Percentiles rank a stretch among this genome's conserved stretches.
phyloP scores from a whole-genome alignment of 2,797 vertebrate species.

The Sciaenops ocellatus region DNA sequence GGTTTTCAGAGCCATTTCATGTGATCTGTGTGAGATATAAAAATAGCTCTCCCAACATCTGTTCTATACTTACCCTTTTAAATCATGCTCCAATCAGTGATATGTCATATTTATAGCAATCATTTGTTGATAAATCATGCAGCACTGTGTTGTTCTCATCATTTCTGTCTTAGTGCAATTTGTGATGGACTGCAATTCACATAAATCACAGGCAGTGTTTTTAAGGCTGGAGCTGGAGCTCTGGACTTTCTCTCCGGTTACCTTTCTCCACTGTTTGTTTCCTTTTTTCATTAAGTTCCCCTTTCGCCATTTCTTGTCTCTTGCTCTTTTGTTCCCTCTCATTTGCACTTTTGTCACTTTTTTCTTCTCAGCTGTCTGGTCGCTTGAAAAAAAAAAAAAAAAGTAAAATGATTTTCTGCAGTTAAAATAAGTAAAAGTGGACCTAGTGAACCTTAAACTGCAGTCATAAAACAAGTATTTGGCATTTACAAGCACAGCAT shows the following conservation, averaged over 20 bases:
- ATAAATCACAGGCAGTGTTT: slow-evolving; percentile 36
- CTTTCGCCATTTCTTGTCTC: neutral
- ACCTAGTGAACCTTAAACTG: neutral
- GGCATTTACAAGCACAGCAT: slow-evolving; percentile 9
- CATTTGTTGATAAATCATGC: slow-evolving; percentile 41
- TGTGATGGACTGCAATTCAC: slow-evolving; percentile 27
- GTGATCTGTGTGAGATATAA: slow-evolving; percentile 33
- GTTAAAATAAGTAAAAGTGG: neutral
- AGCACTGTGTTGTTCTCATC: slow-evolving; percentile 42
- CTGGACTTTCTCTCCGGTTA: neutral
- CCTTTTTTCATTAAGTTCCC: neutral
- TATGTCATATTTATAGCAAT: slow-evolving; percentile 54
- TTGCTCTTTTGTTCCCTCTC: neutral
- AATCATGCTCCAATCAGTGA: slow-evolving; percentile 48
- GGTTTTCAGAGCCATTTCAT: slow-evolving; percentile 45
- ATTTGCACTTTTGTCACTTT: neutral
- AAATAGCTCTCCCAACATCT: slow-evolving; percentile 49
- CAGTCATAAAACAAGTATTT: slow-evolving; percentile 6
- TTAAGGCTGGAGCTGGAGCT: neutral
- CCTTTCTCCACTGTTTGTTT: neutral
- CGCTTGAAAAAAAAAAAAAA: neutral
- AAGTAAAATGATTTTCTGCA: neutral
- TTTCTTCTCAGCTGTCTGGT: neutral
- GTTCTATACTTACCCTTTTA: slow-evolving; percentile 42
- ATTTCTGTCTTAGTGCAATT: slow-evolving; percentile 7